phyloP scores from a whole-genome alignment of 2,888 invertebrate species.

The Laothoe populi region DNA sequence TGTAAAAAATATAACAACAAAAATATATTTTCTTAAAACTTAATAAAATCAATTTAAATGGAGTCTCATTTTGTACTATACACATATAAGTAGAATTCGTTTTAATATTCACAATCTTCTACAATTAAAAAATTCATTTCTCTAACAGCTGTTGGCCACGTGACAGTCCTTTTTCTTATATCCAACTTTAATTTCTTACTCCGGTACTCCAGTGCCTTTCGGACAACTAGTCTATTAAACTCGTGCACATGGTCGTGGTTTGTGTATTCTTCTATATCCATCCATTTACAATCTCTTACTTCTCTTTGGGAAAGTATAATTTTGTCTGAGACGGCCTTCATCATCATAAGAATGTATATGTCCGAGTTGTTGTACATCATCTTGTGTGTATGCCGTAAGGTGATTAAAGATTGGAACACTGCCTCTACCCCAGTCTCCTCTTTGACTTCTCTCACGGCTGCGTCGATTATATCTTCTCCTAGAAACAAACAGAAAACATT shows the following conservation, averaged over 20 bases:
- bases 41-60: conserved; percentile 11
- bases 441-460: conserved; percentile 93
- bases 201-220: conserved; percentile 87
- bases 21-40: conserved; percentile 29
- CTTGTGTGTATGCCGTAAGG: conserved; percentile 91
- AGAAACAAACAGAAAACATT: conserved; percentile 39
- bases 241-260: conserved; percentile 89
- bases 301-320: conserved; percentile 90
- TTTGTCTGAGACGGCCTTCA: conserved; percentile 87
- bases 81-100: conserved; percentile 10
- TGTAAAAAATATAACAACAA: background rate
- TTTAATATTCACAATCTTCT: conserved; percentile 48
- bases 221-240: conserved; percentile 87
- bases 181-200: conserved; percentile 85
- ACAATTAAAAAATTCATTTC: conserved; percentile 66
- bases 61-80: conserved; percentile 9
- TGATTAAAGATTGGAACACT: conserved; percentile 89
- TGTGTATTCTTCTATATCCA: conserved; percentile 90
- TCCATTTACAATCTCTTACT: conserved; percentile 91
- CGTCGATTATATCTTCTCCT: conserved; percentile 93
- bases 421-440: conserved; percentile 95
- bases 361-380: conserved; percentile 94
- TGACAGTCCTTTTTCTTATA: conserved; percentile 78
- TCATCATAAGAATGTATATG: conserved; percentile 91
- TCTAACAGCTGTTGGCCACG: conserved; percentile 62